phyloP scores from a whole-genome alignment of 1,140 invertebrate species.

The Lerema accius region DNA sequence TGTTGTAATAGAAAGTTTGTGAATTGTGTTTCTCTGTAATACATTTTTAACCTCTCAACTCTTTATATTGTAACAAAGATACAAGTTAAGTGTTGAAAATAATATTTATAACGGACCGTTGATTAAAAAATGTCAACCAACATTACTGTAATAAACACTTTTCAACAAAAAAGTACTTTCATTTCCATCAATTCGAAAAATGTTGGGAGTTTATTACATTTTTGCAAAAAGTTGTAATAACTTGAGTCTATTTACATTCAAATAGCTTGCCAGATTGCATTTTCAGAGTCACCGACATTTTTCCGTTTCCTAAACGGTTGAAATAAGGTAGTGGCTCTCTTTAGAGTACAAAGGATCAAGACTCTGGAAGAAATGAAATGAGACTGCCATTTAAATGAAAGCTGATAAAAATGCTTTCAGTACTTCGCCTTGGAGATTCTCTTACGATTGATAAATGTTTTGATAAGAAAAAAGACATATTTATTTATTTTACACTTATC shows the following conservation, averaged over 20 bases:
- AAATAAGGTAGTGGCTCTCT: slow-evolving; percentile 22
- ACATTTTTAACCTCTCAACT: no score
- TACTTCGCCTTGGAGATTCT: not conserved
- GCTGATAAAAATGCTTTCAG: not conserved
- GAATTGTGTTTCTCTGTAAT: no score
- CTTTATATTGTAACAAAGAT: no score
- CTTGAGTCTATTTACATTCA: slow-evolving; percentile 17
- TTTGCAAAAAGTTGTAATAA: slow-evolving; percentile 9
- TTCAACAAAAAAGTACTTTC: no score
- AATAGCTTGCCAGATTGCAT: slow-evolving; percentile 28
- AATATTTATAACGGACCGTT: no score
- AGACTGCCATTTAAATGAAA: not conserved
- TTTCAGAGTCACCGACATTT: slow-evolving; percentile 23
- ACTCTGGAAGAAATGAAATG: slow-evolving; percentile 27
- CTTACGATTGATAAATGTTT: not conserved
- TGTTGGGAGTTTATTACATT: not conserved
- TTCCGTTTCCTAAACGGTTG: slow-evolving; percentile 21
- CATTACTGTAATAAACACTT: no score
- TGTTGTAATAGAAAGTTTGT: no score
- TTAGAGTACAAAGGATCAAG: slow-evolving; percentile 30
- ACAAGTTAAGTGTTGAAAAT: no score
- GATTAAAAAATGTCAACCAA: no score
- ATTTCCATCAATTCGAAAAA: not conserved
- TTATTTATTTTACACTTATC: no score
- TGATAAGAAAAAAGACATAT: not conserved